Conservation (phyloP, 2,797 vertebrate species). For the Tenualosa thibaudeaui region DNA sequence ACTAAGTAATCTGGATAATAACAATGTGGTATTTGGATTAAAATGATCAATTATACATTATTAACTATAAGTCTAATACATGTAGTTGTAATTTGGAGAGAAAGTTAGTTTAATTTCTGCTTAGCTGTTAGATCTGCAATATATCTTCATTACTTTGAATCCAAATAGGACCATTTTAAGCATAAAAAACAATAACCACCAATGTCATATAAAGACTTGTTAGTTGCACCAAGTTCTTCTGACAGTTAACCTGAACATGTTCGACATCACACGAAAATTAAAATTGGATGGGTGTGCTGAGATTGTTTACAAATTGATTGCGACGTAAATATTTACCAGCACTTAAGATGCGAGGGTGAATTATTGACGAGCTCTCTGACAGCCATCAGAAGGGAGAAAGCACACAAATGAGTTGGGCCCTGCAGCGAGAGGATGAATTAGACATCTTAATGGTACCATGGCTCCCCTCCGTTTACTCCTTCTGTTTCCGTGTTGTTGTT, state of each 20-base stretch:
- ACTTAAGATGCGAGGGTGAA: conserved; percentile 54
- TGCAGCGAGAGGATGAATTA: conserved; percentile 45
- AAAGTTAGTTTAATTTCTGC: neutral
- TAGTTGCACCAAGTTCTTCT: neutral
- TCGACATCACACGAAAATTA: conserved; percentile 50
- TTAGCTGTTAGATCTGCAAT: neutral
- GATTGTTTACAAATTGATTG: conserved; percentile 60
- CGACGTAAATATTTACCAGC: conserved; percentile 60
- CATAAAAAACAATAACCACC: neutral
- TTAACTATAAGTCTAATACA: neutral
- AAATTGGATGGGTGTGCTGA: conserved; percentile 55
- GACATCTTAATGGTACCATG: conserved; percentile 38
- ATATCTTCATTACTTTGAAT: neutral
- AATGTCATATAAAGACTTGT: neutral
- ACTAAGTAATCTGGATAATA: neutral
- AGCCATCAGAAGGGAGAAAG: conserved; percentile 50
- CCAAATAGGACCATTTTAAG: neutral
- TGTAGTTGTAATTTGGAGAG: neutral
- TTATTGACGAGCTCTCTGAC: conserved; percentile 59
- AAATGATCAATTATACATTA: neutral
- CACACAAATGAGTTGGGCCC: conserved; percentile 40
- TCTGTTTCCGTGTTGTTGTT: conserved; percentile 40
- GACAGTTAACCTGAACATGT: conserved; percentile 36
- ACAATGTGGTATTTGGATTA: neutral
- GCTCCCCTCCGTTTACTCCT: conserved; percentile 50